Conservation (phyloP, 2,888 invertebrate species). For the Catocala nupta region DNA sequence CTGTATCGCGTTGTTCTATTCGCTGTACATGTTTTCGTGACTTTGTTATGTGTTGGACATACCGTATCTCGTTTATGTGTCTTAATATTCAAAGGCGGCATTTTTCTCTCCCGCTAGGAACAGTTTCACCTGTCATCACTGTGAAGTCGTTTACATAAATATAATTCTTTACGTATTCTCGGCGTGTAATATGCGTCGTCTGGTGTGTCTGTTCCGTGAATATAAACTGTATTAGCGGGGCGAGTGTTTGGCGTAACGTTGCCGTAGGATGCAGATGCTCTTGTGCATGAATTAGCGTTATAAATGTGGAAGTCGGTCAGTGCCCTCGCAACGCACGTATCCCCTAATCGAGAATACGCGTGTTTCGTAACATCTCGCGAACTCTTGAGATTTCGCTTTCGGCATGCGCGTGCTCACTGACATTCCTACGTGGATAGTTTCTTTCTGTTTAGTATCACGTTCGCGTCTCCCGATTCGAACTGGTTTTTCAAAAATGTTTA, state of each 20-base stretch:
- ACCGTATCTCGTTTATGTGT: slow-evolving; percentile 67
- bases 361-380: slow-evolving; percentile 77
- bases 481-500: slow-evolving; percentile 58
- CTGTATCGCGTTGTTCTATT: slow-evolving; percentile 67
- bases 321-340: slow-evolving; percentile 76
- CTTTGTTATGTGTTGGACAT: slow-evolving; percentile 61
- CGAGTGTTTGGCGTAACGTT: slow-evolving; percentile 65
- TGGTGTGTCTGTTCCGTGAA: slow-evolving; percentile 71
- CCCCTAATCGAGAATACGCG: slow-evolving; percentile 78
- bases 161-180: slow-evolving; percentile 79
- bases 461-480: slow-evolving; percentile 46
- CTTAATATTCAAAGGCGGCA: slow-evolving; percentile 71
- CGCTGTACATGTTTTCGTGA: slow-evolving; percentile 71
- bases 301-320: slow-evolving; percentile 85
- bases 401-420: slow-evolving; percentile 63
- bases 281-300: slow-evolving; percentile 82
- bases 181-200: slow-evolving; percentile 63
- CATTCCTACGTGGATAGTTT: slow-evolving; percentile 64
- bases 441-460: slow-evolving; percentile 69
- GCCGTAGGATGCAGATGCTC: slow-evolving; percentile 77
- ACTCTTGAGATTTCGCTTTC: slow-evolving; percentile 80
- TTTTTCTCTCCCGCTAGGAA: slow-evolving; percentile 71
- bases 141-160: slow-evolving; percentile 75
- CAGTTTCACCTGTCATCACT: slow-evolving; percentile 79
- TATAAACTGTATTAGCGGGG: slow-evolving; percentile 73